Conservation (phyloP, 2,888 invertebrate species). For the Rotaria socialis region DNA sequence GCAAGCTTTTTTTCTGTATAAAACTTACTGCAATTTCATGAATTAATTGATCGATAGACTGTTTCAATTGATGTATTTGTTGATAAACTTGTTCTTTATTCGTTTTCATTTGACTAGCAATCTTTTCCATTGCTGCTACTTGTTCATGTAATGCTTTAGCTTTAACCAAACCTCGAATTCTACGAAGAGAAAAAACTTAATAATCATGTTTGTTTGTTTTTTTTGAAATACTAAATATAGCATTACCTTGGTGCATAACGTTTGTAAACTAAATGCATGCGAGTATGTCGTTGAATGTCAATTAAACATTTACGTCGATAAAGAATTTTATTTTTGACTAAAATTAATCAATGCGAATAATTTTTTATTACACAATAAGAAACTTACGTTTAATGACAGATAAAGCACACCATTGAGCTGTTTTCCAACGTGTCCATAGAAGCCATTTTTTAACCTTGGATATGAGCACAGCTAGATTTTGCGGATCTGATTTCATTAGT, state of each 20-base stretch:
- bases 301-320: conserved; percentile 77
- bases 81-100: conserved; percentile 62
- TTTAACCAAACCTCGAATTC: conserved; percentile 67
- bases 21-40: background rate
- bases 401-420: conserved; percentile 81
- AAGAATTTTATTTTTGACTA: conserved; percentile 72
- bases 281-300: conserved; percentile 68
- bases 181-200: background rate
- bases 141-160: conserved; percentile 71
- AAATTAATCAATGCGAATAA: background rate
- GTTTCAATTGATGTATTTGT: conserved; percentile 35
- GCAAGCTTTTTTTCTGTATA: background rate
- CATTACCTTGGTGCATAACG: conserved; percentile 37
- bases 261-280: conserved; percentile 62
- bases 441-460: conserved; percentile 85
- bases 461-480: conserved; percentile 77
- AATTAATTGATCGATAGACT: conserved; percentile 66
- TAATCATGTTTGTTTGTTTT: too few species aligned
- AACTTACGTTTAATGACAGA: conserved; percentile 81
- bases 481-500: conserved; percentile 91
- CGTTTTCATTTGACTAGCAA: conserved; percentile 72
- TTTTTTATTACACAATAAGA: too few species aligned
- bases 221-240: background rate
- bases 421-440: conserved; percentile 83
- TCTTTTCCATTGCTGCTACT: conserved; percentile 70